These are phyloP conservation scores for Pararge aegeria DNA, from an alignment of 1,140 invertebrate genomes.

Conservation along the genomic window DNA sequence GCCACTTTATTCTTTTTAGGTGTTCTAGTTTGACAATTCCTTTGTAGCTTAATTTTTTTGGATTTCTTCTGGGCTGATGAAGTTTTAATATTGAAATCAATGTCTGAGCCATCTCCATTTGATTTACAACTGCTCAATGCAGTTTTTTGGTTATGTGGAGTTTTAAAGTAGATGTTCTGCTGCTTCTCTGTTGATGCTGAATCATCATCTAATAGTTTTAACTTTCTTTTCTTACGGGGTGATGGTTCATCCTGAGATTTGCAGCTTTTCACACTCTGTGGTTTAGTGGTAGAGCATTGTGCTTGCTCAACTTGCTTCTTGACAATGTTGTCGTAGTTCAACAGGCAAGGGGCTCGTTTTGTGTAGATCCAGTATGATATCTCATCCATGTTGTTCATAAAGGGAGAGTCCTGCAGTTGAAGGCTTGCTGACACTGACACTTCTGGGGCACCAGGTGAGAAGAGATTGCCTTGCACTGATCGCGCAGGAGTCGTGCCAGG, in stretches of 20 bases:
- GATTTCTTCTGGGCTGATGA: constrained; percentile 41
- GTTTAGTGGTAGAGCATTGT: constrained; percentile 48
- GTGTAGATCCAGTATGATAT: constrained; percentile 70
- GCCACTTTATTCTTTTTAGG: constrained; percentile 59
- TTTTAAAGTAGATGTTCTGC: constrained; percentile 61
- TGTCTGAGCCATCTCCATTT: constrained; percentile 43
- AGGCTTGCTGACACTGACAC: constrained; percentile 6
- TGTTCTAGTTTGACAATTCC: constrained; percentile 37
- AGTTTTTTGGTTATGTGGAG: constrained; percentile 41
- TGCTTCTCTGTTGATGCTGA: constrained; percentile 52
- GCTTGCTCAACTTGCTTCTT: constrained; percentile 52
- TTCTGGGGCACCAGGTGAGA: constrained; percentile 19
- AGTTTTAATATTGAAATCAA: constrained; percentile 64
- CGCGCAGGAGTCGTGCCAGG: constrained; percentile 32
- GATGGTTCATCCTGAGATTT: constrained; percentile 39
- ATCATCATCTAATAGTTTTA: constrained; percentile 53
- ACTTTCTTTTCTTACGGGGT: constrained; percentile 56
- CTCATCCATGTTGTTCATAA: constrained; percentile 72
- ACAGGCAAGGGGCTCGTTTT: constrained; percentile 64
- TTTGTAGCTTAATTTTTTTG: constrained; percentile 48
- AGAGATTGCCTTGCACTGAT: constrained; percentile 31
- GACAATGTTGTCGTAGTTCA: constrained; percentile 59
- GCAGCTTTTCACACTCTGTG: constrained; percentile 43
- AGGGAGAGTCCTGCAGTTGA: constrained; percentile 41
- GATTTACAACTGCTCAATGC: constrained; percentile 45